phyloP scores from a whole-genome alignment of 2,113 vertebrate species.

The Rostratula benghalensis region DNA sequence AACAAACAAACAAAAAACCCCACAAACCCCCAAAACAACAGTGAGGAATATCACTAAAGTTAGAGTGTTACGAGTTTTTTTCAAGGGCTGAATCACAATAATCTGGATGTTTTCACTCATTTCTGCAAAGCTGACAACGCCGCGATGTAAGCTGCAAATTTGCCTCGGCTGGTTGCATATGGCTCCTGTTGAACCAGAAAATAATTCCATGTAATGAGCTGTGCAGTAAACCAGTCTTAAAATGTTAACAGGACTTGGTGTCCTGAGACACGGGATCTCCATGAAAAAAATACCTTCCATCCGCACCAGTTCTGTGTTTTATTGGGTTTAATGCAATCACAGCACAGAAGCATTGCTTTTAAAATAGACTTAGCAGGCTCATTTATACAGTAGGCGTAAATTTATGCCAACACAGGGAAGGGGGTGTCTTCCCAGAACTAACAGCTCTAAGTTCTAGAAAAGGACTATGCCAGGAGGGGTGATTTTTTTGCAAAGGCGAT shows the following conservation, averaged over 20 bases:
- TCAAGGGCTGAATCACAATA: background rate
- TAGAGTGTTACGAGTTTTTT: background rate
- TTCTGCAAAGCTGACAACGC: slow-evolving; percentile 38
- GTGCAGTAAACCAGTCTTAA: background rate
- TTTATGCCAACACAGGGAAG: background rate
- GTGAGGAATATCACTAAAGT: background rate
- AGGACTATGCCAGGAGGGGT: background rate
- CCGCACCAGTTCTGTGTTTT: background rate
- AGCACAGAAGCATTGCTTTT: background rate
- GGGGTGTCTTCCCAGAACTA: background rate
- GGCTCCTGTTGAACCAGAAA: background rate
- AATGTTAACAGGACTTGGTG: background rate
- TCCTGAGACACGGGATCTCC: background rate
- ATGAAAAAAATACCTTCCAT: background rate
- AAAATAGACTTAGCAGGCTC: background rate
- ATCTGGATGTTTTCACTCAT: slow-evolving; percentile 7
- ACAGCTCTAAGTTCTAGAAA: background rate
- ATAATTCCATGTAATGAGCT: background rate
- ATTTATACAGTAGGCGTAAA: background rate
- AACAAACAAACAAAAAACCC: too few species aligned
- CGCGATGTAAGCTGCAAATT: slow-evolving; percentile 22
- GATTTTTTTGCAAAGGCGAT: background rate
- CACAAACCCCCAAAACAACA: too few species aligned
- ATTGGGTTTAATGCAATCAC: background rate
- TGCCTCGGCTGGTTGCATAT: background rate